A percentile compares a stretch with the other conserved stretches of the same genome.
Conservation (phyloP, 2,113 vertebrate genomes). For the Chamaetylas fuelleborni region DNA sequence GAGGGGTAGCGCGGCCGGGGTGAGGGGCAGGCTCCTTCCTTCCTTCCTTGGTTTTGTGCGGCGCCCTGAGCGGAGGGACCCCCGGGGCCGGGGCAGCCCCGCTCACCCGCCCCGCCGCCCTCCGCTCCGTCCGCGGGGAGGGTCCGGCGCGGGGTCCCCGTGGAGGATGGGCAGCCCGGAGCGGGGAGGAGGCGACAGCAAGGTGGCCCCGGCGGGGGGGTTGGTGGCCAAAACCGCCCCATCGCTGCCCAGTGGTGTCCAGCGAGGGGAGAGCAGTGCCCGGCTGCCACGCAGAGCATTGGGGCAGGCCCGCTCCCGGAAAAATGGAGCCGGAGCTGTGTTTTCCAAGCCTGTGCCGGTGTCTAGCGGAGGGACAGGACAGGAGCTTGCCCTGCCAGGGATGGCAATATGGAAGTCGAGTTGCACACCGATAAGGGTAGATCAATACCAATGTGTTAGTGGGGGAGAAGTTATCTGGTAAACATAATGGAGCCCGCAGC, state of each 20-base stretch:
- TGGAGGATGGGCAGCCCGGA: not conserved
- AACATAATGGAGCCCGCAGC: conserved; percentile 40
- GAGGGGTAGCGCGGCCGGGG: not conserved
- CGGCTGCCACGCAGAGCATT: not conserved
- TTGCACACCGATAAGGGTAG: conserved; percentile 48
- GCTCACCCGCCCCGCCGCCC: not conserved
- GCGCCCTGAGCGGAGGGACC: not conserved
- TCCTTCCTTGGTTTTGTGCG: too few relatives aligned
- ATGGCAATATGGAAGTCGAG: conserved; percentile 45
- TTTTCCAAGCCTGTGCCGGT: conserved; percentile 10
- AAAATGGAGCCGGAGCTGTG: conserved; percentile 44
- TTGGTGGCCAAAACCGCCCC: not conserved
- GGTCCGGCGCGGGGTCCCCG: not conserved
- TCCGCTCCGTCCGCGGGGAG: not conserved
- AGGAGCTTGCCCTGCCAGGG: conserved; percentile 8
- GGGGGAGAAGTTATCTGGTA: conserved; percentile 36
- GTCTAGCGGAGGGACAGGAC: not conserved
- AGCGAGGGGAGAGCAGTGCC: not conserved
- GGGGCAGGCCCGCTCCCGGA: conserved; percentile 5
- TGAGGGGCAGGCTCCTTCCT: not conserved
- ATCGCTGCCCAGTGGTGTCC: not conserved
- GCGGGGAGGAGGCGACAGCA: not conserved
- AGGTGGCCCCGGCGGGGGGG: not conserved
- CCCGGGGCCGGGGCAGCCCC: not conserved
- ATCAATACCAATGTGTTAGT: conserved; percentile 36